phyloP scores from a whole-genome alignment of 1,140 invertebrate genomes.

The Drosophila nigromelanica region DNA sequence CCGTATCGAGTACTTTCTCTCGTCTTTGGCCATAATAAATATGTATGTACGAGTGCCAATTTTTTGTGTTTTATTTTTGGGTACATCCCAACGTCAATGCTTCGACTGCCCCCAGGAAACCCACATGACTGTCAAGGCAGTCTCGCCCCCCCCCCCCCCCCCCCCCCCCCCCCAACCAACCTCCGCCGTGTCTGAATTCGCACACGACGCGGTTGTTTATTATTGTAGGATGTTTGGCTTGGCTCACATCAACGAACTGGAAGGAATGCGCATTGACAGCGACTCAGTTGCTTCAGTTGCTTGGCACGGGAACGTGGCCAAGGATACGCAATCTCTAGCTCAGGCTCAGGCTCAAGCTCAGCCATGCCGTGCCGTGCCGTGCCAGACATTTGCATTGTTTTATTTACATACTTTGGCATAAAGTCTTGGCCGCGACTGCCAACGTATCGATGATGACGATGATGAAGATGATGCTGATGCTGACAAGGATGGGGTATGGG shows the following conservation, averaged over 20 bases:
- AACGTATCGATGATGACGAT: conserved; percentile 34
- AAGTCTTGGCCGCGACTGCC: conserved; percentile 47
- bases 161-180: conserved; percentile 22
- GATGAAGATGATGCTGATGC: conserved; percentile 4
- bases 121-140: conserved; percentile 35
- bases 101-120: not conserved
- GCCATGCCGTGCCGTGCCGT: conserved; percentile 2
- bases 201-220: conserved; percentile 66
- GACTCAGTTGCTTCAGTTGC: conserved; percentile 52
- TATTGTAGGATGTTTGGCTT: conserved; percentile 70
- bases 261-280: conserved; percentile 72
- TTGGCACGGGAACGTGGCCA: not conserved
- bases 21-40: conserved; percentile 49
- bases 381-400: conserved; percentile 71
- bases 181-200: conserved; percentile 59
- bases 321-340: conserved; percentile 27
- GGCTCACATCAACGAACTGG: conserved; percentile 71
- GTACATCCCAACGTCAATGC: too few species aligned
- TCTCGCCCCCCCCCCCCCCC: conserved; percentile 16
- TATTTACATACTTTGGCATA: conserved; percentile 67
- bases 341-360: conserved; percentile 3
- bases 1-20: conserved; percentile 43
- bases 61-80: conserved; percentile 17
- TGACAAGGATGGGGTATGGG: not conserved
- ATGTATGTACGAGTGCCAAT: conserved; percentile 49